Evolutionary conservation across 2,888 invertebrate genomes (phyloP), one percentile per base, ranked within the genome.

Genomic region (Erebia ligea): DNA sequence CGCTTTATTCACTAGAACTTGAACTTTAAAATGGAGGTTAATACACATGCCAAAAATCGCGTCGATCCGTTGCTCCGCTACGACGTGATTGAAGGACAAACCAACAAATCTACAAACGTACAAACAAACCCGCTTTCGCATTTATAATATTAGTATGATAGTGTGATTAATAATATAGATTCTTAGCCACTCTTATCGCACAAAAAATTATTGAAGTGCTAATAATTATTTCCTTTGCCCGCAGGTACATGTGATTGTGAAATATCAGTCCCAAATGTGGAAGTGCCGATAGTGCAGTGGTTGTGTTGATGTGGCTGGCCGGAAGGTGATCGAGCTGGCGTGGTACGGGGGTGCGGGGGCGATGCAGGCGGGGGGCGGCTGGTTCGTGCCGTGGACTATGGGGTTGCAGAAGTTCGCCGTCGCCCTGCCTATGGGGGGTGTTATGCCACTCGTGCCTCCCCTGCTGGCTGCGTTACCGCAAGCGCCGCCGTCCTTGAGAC

Each of bases 321-420:
- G 78, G 71, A 76, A 86, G 87, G 79, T 86, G 86, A 88, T 88
- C 90, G 88, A 82, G 86, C 92, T 93, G 92, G 93, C 92, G 91
- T 93, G 93, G 93, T 92, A 92, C 92, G 90, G 92, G 81, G 85
- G 86, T 80, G 91, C 90, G 81, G 90, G 88, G 81, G 91, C 91
- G 90, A 91, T 91, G 89, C 90, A 90, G 79, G 91, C 91, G 75
- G 92, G 90, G 72, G 92, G 92, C 63, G 92, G 92, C 84, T 92
- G 92, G 84, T 85, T 92, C 80, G 89, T 92, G 75, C 92, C 91
- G 83, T 91, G 91, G 80, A 91, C 80, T 66, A 82, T 92, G 92
- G 92, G 92, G 76, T 76, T 93, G 86, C 92, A 92, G 78, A 92
- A 93, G 84, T 93, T 92, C 78, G 92, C 92, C 69, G 92, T 93